Conservation (phyloP, 2,888 invertebrate species). For the Netelia fuscicornis region DNA sequence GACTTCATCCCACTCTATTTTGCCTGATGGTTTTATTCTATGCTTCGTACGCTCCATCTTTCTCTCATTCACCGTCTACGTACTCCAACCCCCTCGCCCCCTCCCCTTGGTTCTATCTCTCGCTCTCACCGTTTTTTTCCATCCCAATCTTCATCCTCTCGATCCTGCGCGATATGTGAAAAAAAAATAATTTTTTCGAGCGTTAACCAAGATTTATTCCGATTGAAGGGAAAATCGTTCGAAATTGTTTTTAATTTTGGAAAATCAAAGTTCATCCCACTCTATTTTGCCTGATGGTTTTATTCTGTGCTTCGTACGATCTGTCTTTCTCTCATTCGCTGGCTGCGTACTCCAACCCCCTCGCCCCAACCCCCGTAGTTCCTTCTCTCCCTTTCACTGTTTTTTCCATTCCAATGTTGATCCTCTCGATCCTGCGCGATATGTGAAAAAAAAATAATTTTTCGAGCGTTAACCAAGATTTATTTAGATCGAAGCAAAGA, state of each 20-base stretch:
- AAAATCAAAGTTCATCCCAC: constrained; percentile 5
- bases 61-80: constrained; percentile 38
- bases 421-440: neutral
- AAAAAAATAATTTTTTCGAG: neutral
- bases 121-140: neutral
- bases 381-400: neutral
- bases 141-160: constrained; percentile 8
- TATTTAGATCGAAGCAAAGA: no score
- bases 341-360: neutral
- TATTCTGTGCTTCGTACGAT: constrained; percentile 40
- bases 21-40: constrained; percentile 35
- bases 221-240: no score
- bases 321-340: constrained; percentile 53
- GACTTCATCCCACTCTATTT: constrained; percentile 46
- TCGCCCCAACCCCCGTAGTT: neutral
- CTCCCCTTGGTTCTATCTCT: neutral
- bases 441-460: neutral
- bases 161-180: neutral
- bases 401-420: neutral
- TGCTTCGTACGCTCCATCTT: constrained; percentile 48
- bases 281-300: constrained; percentile 52
- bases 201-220: no score
- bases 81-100: neutral
- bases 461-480: no score
- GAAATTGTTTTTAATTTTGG: no score